Conservation (phyloP, 2,113 vertebrate genomes). For the Antennarius striatus region DNA sequence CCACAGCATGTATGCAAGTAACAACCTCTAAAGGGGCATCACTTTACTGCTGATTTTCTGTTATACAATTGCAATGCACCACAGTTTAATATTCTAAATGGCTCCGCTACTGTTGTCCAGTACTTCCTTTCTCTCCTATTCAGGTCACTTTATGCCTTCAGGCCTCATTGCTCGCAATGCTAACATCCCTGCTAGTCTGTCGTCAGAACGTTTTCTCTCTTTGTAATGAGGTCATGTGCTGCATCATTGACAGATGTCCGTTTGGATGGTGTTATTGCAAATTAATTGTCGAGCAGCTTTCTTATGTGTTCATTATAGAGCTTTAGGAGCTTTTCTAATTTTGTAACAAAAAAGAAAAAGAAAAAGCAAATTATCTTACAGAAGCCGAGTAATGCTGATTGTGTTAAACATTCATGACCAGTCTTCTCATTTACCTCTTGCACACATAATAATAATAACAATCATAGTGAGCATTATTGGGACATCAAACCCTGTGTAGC, state of each 20-base stretch:
- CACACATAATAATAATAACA: not conserved
- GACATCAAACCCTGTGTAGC: not conserved
- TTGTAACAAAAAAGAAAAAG: not conserved
- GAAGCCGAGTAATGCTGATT: no score
- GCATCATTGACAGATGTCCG: constrained; percentile 34
- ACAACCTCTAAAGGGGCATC: constrained; percentile 15
- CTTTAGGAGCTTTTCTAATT: not conserved
- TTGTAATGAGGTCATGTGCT: constrained; percentile 46
- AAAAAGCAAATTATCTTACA: no score
- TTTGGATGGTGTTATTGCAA: constrained; percentile 5
- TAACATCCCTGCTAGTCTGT: constrained; percentile 39
- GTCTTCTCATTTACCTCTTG: not conserved
- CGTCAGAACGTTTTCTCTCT: not conserved
- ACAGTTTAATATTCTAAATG: constrained; percentile 50
- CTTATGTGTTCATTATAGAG: not conserved
- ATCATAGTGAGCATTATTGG: not conserved
- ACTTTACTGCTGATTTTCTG: constrained; percentile 33
- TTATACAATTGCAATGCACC: constrained; percentile 25
- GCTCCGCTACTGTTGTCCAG: constrained; percentile 59
- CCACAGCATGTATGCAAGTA: constrained; percentile 23
- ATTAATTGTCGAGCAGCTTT: not conserved
- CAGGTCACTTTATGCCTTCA: constrained; percentile 61
- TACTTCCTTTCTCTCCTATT: constrained; percentile 45
- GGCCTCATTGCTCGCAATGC: constrained; percentile 51
- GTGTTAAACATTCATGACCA: not conserved